Evolutionary conservation across 2,888 invertebrate species (phyloP), one percentile per base, ranked within the genome.

Genomic region (Silvanus unidentatus): DNA sequence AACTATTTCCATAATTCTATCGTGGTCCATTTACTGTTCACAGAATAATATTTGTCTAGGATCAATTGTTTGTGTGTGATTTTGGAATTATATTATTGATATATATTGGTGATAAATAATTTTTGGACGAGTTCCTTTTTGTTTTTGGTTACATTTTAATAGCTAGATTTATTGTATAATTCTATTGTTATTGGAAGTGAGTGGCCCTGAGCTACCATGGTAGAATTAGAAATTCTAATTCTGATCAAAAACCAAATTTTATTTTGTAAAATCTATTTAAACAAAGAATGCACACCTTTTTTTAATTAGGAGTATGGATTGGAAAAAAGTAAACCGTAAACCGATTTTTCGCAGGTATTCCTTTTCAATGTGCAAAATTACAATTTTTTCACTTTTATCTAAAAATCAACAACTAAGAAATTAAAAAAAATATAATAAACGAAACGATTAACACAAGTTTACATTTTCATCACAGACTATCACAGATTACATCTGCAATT

Each of bases 151-250:
- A 14, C 16, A 16, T 40, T 29, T 30, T 40, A 22, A 16, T 39
- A 45, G 46, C 42, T 48, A 47, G 42, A 45, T 53, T 49, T 52
- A 57, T 51, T 54, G 49, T 37, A 37, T 37, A 56, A 52, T 52
- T 51, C 57, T 71, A 70, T 69, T 68, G 67, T 66, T 66, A 68
- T 62, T 70, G 69, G 69, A 71, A 71, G 69, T 72, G 70, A 69
- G 69, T 69, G 69, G 63, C 71, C 72, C 72, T 72, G 72, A 72
- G 72, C 71, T 72, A 72, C 70, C 70, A 68, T 64, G 3, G 4
- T 9, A 39, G 28, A 39, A 39, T 27, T 37, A 37, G 37, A 37
- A 16, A 15, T 37, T 11, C 37, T 37, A 37, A 37, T 37, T 37
- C 37, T n/a, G 32, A 32, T 32, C 13, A 9, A 32, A 32, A 32